phyloP scores from a whole-genome alignment of 2,113 vertebrate genomes.

The Beaufortia kweichowensis region DNA sequence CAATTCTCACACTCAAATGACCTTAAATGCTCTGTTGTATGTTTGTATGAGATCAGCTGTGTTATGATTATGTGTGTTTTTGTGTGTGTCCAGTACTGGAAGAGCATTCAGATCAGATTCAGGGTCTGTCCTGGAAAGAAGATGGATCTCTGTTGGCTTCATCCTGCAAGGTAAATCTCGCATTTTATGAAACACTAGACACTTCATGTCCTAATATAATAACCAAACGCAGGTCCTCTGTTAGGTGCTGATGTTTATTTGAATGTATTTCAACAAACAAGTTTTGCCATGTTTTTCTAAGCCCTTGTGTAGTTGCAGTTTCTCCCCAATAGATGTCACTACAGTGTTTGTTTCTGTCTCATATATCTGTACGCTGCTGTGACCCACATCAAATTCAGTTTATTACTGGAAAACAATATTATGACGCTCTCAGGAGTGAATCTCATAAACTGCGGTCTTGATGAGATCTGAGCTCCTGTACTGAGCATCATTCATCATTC shows the following conservation, averaged over 20 bases:
- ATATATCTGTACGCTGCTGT: not conserved
- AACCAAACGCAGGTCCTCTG: not conserved
- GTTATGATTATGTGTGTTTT: conserved; percentile 29
- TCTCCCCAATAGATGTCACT: conserved; percentile 46
- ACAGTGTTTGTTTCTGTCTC: not conserved
- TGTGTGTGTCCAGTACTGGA: conserved; percentile 77
- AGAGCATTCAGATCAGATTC: conserved; percentile 82
- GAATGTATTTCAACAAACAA: no score
- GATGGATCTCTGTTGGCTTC: conserved; percentile 86
- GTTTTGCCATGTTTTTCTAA: not conserved
- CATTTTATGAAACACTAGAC: not conserved
- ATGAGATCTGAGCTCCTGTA: not conserved
- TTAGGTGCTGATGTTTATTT: no score
- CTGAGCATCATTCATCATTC: not conserved
- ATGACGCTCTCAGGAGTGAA: not conserved
- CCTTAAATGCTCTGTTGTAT: not conserved
- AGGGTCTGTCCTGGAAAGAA: conserved; percentile 85
- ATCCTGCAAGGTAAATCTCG: conserved; percentile 80
- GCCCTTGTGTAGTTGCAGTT: not conserved
- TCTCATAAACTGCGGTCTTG: not conserved
- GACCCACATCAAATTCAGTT: not conserved
- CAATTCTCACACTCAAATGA: not conserved
- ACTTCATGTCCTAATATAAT: no score
- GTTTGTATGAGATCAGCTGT: not conserved
- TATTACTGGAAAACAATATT: not conserved